phyloP scores from a whole-genome alignment of 2,113 vertebrate genomes.

The Spilogale gracilis region DNA sequence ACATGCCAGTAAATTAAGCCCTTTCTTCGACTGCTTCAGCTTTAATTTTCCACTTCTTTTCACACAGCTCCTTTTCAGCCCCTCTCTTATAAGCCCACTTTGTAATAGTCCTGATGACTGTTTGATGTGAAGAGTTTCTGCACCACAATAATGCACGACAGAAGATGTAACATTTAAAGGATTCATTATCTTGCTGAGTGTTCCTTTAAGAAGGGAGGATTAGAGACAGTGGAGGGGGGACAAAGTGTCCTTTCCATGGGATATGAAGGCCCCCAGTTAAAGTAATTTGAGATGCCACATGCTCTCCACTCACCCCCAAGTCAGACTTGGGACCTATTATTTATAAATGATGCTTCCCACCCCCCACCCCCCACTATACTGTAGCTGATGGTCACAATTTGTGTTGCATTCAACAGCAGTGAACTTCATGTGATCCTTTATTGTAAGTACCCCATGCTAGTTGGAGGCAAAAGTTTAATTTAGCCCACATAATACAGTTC shows the following conservation, averaged over 20 bases:
- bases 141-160: conserved; percentile 93
- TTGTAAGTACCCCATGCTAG: not conserved
- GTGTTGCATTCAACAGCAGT: not conserved
- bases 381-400: not conserved
- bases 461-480: conserved; percentile 32
- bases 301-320: not conserved
- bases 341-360: not conserved
- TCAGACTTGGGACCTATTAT: not conserved
- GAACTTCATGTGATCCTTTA: not conserved
- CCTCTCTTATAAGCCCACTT: conserved; percentile 91
- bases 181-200: conserved; percentile 96
- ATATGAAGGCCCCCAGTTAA: conserved; percentile 64
- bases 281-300: conserved; percentile 61
- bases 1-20: conserved; percentile 99
- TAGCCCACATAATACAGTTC: not conserved
- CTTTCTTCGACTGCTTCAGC: conserved; percentile 96
- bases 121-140: conserved; percentile 97
- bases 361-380: not conserved
- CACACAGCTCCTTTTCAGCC: conserved; percentile 96
- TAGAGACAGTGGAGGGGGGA: conserved; percentile 83
- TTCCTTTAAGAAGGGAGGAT: conserved; percentile 90
- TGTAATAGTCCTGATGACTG: conserved; percentile 95
- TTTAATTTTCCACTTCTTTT: conserved; percentile 99
- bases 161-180: conserved; percentile 97
- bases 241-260: conserved; percentile 82